Base-by-base conservation (phyloP, 2,113 vertebrate species). In the Plectropomus leopardus region DNA sequence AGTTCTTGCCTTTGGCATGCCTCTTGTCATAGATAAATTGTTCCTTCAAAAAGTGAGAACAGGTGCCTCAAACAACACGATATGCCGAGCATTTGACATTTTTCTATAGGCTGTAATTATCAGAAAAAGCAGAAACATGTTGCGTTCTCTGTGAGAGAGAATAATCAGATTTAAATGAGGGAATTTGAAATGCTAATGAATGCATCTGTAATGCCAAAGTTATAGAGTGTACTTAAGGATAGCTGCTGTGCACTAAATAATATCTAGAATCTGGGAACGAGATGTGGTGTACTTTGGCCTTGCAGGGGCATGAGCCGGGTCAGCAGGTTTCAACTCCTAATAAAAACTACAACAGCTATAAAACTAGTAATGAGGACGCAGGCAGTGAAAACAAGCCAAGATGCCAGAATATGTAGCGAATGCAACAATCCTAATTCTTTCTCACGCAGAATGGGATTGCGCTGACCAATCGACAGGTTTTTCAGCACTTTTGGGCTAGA, bases 21-120 rank as follows among this genome's bases (percentile, higher is more conserved):
- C 53, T 82, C 69, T 82, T 50, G 59, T 83, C 71, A 73, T 53
- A 48, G 60, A 86, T 69, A 83, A 82, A 89, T 73, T 70, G 68
- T 89, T 87, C 55, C 55, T 61, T 45, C 2, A 28, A 78, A 81
- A 78, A 66, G 50, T 64, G 51, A 66, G 70, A 79, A 57, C 70
- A 85, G 85, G 82, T 76, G 80, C 68, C 64, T 84, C 53, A 63
- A 28, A 78, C 50, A 78, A 57, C 65, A 72, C 32, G 57, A 78
- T 82, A 69, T 53, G n/a, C 67, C 50, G 60, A 82, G 66, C 34
- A 69, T 71, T 65, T 82, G 28, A 83, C 54, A 23, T 76, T 58
- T 79, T 54, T 55, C 64, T 50, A 72, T 50, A 64, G 70, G 72
- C 40, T 82, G 26, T 78, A 72, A 87, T 88, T 74, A 78, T 82